These are phyloP conservation scores for Chamaetylas fuelleborni DNA, from an alignment of 2,113 vertebrate species.

Conservation along the genomic window DNA sequence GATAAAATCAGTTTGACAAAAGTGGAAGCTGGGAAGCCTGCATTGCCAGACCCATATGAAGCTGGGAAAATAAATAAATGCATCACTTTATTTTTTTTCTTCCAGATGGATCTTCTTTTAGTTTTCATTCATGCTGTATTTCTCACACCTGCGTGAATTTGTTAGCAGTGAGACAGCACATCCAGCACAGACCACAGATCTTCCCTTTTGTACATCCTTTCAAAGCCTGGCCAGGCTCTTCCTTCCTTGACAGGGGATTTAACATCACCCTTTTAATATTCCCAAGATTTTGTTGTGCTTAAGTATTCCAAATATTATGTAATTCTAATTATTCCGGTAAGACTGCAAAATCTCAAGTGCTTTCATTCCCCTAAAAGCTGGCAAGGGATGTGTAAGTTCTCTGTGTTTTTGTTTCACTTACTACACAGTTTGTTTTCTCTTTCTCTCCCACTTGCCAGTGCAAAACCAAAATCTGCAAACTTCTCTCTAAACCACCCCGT, in stretches of 20 bases:
- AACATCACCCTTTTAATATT: not conserved
- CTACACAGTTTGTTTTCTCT: constrained; percentile 33
- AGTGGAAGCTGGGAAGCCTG: not conserved
- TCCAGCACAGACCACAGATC: not conserved
- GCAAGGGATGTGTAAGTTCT: constrained; percentile 19
- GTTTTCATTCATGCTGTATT: not conserved
- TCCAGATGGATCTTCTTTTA: not conserved
- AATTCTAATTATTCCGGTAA: constrained; percentile 29
- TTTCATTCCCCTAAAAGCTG: constrained; percentile 48
- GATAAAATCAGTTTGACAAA: not conserved
- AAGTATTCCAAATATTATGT: constrained; percentile 27
- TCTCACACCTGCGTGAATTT: not conserved
- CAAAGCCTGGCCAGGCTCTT: not conserved
- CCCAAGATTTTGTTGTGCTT: constrained; percentile 1
- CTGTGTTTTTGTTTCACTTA: constrained; percentile 41
- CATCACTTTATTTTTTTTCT: not conserved
- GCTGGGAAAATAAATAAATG: not conserved
- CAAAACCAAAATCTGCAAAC: constrained; percentile 30
- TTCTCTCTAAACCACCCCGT: not conserved
- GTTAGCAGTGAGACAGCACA: not conserved
- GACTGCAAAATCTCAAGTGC: constrained; percentile 12
- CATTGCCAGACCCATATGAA: not conserved
- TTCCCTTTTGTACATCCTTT: not conserved
- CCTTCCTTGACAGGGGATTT: constrained; percentile 3
- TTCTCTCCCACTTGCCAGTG: constrained; percentile 28